phyloP scores from a whole-genome alignment of 1,140 invertebrate species.

The Lordiphosa mommai region DNA sequence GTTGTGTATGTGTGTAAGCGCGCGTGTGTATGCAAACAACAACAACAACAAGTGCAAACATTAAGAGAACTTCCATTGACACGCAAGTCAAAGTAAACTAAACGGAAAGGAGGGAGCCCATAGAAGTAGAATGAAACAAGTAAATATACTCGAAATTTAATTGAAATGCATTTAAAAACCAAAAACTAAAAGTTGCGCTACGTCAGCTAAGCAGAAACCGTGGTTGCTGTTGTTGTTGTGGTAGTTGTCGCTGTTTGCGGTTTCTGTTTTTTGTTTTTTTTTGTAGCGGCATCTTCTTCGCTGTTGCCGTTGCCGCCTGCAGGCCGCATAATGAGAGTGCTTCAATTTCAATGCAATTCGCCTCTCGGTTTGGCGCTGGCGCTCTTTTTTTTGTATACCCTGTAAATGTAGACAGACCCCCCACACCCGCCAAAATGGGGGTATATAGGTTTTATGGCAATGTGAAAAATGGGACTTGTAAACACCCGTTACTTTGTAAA shows the following conservation, averaged over 20 bases:
- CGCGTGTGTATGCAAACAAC: constrained; percentile 35
- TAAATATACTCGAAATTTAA: constrained; percentile 19
- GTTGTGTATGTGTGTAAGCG: constrained; percentile 29
- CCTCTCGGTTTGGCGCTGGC: constrained; percentile 2
- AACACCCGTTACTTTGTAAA: no score
- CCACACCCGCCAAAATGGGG: no score
- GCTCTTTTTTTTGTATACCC: constrained; percentile 24
- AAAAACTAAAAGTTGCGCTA: background rate
- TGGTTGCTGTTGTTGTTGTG: background rate
- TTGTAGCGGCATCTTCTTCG: constrained; percentile 10
- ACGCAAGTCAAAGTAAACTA: no score
- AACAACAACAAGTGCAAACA: constrained; percentile 64
- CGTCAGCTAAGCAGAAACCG: constrained; percentile 1
- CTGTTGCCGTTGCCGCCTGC: constrained; percentile 19
- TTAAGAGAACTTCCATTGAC: constrained; percentile 6
- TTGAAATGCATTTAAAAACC: background rate
- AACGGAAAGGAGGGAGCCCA: background rate
- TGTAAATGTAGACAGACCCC: background rate
- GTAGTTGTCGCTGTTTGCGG: background rate
- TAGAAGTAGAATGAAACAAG: constrained; percentile 7
- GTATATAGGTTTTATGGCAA: no score
- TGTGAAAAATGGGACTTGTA: no score
- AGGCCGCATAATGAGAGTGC: constrained; percentile 63
- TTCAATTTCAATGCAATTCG: constrained; percentile 41
- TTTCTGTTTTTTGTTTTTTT: background rate